Evolutionary conservation across 2,888 invertebrate genomes (phyloP), one percentile per base, ranked within the genome.

Genomic region (Torymus auratus): DNA sequence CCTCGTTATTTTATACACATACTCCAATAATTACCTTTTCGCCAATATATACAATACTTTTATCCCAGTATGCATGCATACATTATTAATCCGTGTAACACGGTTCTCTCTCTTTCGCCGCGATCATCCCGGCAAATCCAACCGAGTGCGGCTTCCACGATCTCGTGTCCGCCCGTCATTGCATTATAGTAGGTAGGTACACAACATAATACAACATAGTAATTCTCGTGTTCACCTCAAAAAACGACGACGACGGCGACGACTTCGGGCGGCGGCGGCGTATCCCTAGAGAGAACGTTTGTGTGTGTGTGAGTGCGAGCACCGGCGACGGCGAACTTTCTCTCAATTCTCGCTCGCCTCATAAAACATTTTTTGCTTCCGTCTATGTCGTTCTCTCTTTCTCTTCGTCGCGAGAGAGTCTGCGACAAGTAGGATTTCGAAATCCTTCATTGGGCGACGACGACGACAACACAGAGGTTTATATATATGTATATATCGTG

Each of bases 31-130:
- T 17, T n/a, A 41, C 20, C 52, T 12, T 67, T 23, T 58, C 17
- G 10, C 14, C 14, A 65, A 20, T 23, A 23, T 20, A 62, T 11
- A 56, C 72, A 64, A 79, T 79, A 82, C 78, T 82, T 78, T 75
- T 82, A 76, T 15, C 62, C 58, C 67, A 62, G 64, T n/a, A 65
- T 56, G 58, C 73, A 65, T 78, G 70, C 23, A 70, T 52, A n/a
- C 11, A 53, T 41, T 17, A 41, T 20, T 55, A 58, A 12, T 13
- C 5, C 23, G 23, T 52, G 55, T 20, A 50, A 53, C 58, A 58
- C 23, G 76, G 20, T n/a, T 15, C 62, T 13, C 41, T 68, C 52
- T 76, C 76, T 73, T 23, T 81, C 77, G 76, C 72, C 76, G 72
- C 73, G 71, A 72, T 50, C 55, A 65, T 61, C 12, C 58, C 69